Conservation (phyloP, 2,113 vertebrate genomes). For the Rhinopithecus roxellana region DNA sequence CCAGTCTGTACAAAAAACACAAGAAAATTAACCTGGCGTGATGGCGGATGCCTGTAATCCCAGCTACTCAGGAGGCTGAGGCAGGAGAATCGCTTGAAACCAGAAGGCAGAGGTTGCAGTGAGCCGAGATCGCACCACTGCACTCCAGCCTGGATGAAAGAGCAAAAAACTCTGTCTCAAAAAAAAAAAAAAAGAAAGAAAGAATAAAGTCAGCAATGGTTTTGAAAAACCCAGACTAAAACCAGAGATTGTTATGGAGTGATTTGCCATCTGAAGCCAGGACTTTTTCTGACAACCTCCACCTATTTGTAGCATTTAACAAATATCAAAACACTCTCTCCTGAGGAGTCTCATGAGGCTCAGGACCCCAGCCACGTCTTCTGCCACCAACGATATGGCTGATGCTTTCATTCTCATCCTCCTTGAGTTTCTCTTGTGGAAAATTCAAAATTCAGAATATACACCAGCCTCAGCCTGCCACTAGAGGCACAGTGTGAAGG, state of each 20-base stretch:
- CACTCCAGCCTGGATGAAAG: too few relatives aligned
- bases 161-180: too few relatives aligned
- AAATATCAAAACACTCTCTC: neutral
- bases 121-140: too few relatives aligned
- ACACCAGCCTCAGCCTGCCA: neutral
- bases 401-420: neutral
- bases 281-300: neutral
- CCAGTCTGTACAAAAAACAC: too few relatives aligned
- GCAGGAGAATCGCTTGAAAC: too few relatives aligned
- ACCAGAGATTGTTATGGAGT: neutral
- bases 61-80: too few relatives aligned
- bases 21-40: too few relatives aligned
- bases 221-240: neutral
- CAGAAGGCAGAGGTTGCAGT: too few relatives aligned
- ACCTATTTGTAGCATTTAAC: neutral
- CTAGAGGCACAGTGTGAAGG: neutral
- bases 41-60: too few relatives aligned
- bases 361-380: neutral
- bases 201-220: neutral
- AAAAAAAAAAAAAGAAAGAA: neutral
- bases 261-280: neutral
- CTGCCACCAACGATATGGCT: neutral
- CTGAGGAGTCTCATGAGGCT: neutral
- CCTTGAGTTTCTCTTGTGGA: neutral
- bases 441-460: conserved; percentile 16